These are phyloP conservation scores for Gambusia yucatana DNA, from an alignment of 2,797 vertebrate species.

Conservation along the genomic window DNA sequence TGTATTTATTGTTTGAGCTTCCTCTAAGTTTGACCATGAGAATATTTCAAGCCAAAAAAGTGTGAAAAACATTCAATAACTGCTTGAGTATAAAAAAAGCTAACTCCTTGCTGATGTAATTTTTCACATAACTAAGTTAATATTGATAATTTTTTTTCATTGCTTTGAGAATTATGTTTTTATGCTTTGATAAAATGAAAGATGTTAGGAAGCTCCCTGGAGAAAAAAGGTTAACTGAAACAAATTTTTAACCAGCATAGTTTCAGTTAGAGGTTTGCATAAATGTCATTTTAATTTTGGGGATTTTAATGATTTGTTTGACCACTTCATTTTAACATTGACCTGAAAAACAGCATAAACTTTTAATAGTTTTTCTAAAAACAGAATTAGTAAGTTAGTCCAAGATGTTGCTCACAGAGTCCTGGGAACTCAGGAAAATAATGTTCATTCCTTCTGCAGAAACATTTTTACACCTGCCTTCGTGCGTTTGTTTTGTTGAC, in stretches of 20 bases:
- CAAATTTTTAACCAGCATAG: not conserved
- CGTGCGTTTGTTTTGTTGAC: conserved; percentile 39
- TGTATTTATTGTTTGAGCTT: conserved; percentile 1
- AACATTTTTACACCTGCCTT: conserved; percentile 29
- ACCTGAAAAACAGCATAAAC: not conserved
- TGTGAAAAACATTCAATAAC: not conserved
- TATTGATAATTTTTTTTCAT: not conserved
- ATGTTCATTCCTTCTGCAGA: conserved; percentile 10
- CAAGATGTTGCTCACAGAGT: conserved; percentile 20
- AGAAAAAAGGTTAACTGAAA: not conserved
- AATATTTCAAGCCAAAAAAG: conserved; percentile 17
- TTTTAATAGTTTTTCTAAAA: not conserved
- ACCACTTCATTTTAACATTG: not conserved
- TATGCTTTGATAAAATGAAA: not conserved
- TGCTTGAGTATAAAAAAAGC: conserved; percentile 1
- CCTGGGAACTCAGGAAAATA: conserved; percentile 8
- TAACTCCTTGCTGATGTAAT: conserved; percentile 3
- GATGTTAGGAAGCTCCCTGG: not conserved
- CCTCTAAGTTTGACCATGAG: conserved; percentile 16
- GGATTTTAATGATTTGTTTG: not conserved
- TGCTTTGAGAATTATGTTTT: not conserved
- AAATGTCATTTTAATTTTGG: not conserved
- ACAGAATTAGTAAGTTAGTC: not conserved
- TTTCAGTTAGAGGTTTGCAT: not conserved
- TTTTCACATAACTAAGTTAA: not conserved